A percentile compares a stretch with the other conserved stretches of the same genome.
These are phyloP conservation scores for Pogonocherus hispidulus DNA, from an alignment of 2,888 invertebrate genomes.

Conservation along the genomic window DNA sequence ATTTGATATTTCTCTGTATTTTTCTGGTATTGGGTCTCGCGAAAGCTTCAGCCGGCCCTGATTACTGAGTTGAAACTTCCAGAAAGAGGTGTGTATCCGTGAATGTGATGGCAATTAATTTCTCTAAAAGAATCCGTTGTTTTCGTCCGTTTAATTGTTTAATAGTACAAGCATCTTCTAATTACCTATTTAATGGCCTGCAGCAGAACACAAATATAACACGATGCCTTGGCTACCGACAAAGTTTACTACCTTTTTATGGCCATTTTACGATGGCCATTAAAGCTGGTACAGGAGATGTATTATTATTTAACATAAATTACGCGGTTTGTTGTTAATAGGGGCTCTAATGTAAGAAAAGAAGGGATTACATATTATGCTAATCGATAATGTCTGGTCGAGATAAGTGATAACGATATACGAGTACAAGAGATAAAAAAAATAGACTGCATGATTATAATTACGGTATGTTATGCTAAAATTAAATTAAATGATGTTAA, in stretches of 20 bases:
- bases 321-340: slow-evolving; percentile 16
- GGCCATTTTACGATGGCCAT: slow-evolving; percentile 36
- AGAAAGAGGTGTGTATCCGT: neutral
- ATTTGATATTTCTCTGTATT: no score
- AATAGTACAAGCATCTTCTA: slow-evolving; percentile 14
- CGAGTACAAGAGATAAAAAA: no score
- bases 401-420: slow-evolving; percentile 7
- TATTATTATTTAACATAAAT: slow-evolving; percentile 35
- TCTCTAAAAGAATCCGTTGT: neutral
- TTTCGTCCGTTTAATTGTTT: slow-evolving; percentile 13
- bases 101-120: neutral
- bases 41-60: no score
- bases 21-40: no score
- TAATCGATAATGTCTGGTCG: slow-evolving; percentile 14
- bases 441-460: no score
- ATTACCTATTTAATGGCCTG: slow-evolving; percentile 19
- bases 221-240: slow-evolving; percentile 34
- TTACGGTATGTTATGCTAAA: no score
- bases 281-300: slow-evolving; percentile 37
- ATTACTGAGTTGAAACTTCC: neutral
- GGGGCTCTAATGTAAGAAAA: neutral
- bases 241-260: slow-evolving; percentile 39
- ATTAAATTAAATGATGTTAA: no score
- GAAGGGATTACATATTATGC: neutral
- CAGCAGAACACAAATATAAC: slow-evolving; percentile 22